Percentiles rank a stretch among this genome's conserved stretches.
Conservation (phyloP, 2,888 invertebrate genomes). For the Cartodere bifasciata region DNA sequence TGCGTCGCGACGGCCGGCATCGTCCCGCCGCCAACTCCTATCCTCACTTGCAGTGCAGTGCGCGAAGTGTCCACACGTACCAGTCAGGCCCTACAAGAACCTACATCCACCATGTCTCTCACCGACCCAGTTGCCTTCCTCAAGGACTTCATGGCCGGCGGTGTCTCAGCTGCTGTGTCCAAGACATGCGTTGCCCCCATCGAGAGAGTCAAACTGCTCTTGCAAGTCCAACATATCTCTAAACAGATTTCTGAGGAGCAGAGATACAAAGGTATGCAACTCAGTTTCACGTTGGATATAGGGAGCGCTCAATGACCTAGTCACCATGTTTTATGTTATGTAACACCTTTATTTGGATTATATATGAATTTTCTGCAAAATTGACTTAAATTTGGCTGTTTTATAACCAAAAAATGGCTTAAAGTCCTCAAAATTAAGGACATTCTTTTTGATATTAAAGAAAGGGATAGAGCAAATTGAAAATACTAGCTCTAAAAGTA, state of each 20-base stretch:
- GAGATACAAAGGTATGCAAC: slow-evolving; percentile 75
- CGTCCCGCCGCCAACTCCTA: slow-evolving; percentile 23
- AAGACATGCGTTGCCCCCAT: slow-evolving; percentile 93
- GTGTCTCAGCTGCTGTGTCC: slow-evolving; percentile 83
- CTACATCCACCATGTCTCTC: slow-evolving; percentile 24
- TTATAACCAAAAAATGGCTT: no score
- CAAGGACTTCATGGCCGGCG: slow-evolving; percentile 87
- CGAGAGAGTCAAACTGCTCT: slow-evolving; percentile 84
- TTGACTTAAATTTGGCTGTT: no score
- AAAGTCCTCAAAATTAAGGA: no score
- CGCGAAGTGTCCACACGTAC: slow-evolving; percentile 36
- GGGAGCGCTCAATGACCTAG: no score
- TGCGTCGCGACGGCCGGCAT: slow-evolving; percentile 6
- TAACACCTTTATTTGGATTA: no score
- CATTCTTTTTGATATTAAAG: no score
- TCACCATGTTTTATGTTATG: no score
- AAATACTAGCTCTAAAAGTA: no score
- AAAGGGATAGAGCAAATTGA: no score
- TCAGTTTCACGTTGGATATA: no score
- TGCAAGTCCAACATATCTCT: slow-evolving; percentile 89
- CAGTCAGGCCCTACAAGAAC: slow-evolving; percentile 17
- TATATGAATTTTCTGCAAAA: no score
- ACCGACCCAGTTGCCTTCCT: slow-evolving; percentile 72
- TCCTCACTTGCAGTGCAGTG: slow-evolving; percentile 42
- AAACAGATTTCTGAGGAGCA: slow-evolving; percentile 76